Conservation (phyloP, 2,113 vertebrate genomes). For the Mesitornis unicolor region DNA sequence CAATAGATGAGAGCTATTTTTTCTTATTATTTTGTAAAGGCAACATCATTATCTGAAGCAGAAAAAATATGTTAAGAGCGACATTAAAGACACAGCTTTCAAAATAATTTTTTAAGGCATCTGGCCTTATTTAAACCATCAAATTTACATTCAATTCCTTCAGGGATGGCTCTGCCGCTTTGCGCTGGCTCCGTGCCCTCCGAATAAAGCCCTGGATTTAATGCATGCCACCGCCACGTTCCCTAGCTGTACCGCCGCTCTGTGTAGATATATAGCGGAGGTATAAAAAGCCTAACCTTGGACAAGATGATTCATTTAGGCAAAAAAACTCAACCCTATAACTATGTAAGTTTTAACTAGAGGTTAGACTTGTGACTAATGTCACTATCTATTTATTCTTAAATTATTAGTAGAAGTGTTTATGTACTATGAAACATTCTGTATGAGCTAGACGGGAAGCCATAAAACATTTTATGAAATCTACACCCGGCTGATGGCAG, state of each 20-base stretch:
- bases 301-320: slow-evolving; percentile 51
- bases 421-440: slow-evolving; percentile 71
- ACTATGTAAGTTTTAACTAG: slow-evolving; percentile 4
- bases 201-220: slow-evolving; percentile 62
- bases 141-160: slow-evolving; percentile 67
- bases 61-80: not conserved
- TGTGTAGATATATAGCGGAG: not conserved
- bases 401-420: slow-evolving; percentile 74
- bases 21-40: slow-evolving; percentile 35
- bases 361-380: slow-evolving; percentile 37
- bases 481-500: slow-evolving; percentile 49
- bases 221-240: slow-evolving; percentile 23
- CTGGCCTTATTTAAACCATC: slow-evolving; percentile 77
- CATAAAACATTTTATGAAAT: slow-evolving; percentile 72
- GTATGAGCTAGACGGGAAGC: slow-evolving; percentile 65
- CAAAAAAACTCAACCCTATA: not conserved
- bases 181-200: slow-evolving; percentile 62
- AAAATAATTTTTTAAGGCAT: slow-evolving; percentile 65
- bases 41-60: slow-evolving; percentile 23
- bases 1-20: slow-evolving; percentile 37
- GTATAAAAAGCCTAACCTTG: slow-evolving; percentile 9
- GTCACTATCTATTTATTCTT: slow-evolving; percentile 58
- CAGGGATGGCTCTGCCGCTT: slow-evolving; percentile 63
- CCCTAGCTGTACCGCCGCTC: not conserved
- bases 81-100: slow-evolving; percentile 62